Evolutionary conservation across 2,113 vertebrate genomes (phyloP).

Genomic region (Colistium nudipinnis): DNA sequence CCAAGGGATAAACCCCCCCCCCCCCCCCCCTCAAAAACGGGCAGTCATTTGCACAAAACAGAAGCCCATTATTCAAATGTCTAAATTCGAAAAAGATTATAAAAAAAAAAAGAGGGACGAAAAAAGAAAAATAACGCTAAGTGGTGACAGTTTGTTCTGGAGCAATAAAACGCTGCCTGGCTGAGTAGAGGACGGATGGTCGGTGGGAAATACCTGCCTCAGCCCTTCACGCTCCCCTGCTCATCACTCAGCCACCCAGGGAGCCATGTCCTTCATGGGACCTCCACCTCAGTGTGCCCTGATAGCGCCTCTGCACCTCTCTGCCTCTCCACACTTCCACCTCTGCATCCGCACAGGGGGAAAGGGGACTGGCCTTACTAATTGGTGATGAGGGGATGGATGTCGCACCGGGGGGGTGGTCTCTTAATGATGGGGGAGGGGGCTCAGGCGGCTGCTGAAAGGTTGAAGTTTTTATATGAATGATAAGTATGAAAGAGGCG

Average conservation of each 20-base stretch:
- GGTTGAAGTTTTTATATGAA: constrained; percentile 55
- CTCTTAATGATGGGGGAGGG: constrained; percentile 52
- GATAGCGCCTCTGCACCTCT: constrained; percentile 58
- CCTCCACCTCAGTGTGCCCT: constrained; percentile 74
- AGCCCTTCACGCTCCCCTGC: constrained; percentile 79
- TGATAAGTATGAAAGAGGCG: constrained; percentile 24
- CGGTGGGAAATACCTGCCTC: constrained; percentile 72
- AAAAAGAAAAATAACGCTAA: neutral
- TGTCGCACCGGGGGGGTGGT: constrained; percentile 46
- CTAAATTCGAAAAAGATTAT: neutral
- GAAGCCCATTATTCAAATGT: neutral
- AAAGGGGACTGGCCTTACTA: constrained; percentile 46
- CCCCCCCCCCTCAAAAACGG: no score
- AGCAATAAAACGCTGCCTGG: constrained; percentile 43
- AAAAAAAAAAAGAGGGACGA: neutral
- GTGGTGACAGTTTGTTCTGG: neutral
- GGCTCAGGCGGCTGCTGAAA: constrained; percentile 45
- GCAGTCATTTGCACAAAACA: neutral
- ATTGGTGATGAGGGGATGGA: constrained; percentile 76
- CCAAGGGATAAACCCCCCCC: no score
- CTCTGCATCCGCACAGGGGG: constrained; percentile 17
- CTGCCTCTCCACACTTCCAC: constrained; percentile 47
- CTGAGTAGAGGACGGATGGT: constrained; percentile 56
- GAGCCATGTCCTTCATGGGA: constrained; percentile 80
- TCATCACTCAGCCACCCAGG: constrained; percentile 78